Evolutionary conservation across 2,888 invertebrate species (phyloP), one percentile per base, ranked within the genome.

Genomic region (Gymnosoma rotundatum): DNA sequence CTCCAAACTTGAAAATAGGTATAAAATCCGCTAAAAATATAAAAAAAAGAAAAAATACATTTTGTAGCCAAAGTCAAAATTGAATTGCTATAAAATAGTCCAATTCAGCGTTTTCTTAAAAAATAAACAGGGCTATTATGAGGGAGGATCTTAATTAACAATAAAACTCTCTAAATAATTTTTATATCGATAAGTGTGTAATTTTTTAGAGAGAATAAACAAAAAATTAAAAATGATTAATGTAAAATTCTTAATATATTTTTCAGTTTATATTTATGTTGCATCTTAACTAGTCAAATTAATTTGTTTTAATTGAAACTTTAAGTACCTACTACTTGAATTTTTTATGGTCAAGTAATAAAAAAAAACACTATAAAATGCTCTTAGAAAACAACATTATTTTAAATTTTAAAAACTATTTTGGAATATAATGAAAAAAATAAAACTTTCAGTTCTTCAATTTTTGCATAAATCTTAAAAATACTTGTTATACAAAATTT

Each of bases 401-500:
- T 52, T 38, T 16, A 67, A n/a, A 48, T 58, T 69, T 12, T 18
- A 6, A 54, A 14, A 48, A 63, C 16, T 48, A 18, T 52, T 6
- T 48, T 45, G 10, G 16, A 73, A 61, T 64, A 38, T 8, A 66
- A 9, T 52, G 32, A 32, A 42, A 42, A 12, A 1, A 42, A n/a
- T n/a, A 6, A 60, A 58, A n/a, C 20, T 42, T 50, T 48, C 45
- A 52, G 20, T 61, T 73, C 20, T 52, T 12, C 12, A 9, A 18
- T 52, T 32, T 52, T 21, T 38, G 6, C n/a, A 32, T 48, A 21
- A 38, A 45, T 66, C 0, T 14, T 45, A 18, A 48, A 21, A 32
- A 8, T 12, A 20, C 12, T 32, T 74, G 60, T 85, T 88, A 91
- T 38, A 91, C 91, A 73, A 90, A 87, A 86, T 91, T 90, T 80